Base-by-base conservation (phyloP, 2,888 invertebrate species). In the Sinelater perroti region DNA sequence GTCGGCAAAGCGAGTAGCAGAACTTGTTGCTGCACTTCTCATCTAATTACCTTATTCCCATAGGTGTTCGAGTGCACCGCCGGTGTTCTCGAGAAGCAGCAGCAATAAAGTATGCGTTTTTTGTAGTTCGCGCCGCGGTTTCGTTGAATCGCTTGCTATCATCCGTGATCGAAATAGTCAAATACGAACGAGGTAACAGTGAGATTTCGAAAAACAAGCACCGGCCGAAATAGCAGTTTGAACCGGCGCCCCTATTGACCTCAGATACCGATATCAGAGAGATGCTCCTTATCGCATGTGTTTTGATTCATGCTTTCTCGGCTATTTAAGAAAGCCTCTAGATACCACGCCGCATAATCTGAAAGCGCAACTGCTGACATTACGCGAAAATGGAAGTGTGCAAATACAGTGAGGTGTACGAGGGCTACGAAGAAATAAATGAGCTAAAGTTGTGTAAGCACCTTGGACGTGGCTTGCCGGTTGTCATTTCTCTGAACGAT, bases 401-500 rank as follows among this genome's bases (percentile, higher is more conserved):
- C 47, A 52, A 56, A 4, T 60, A 46, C 30, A 16, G 52, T n/a
- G 24, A 59, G 13, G 30, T 44, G 21, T 42, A 20, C 21, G 40
- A 46, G 33, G 35, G 26, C 13, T 28, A 40, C 13, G 51, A 49
- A 3, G 51, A 60, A 3, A 18, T 56, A 18, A 18, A 44, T 2
- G 57, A 61, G 45, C 21, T 61, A 26, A 61, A 57, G 28, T 46
- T 61, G 10, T 54, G 42, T 33, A 61, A 61, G 36, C 36, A 57
- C 13, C 24, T 61, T 7, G 54, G 54, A 10, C 46, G 44, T 33
- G 62, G 61, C 24, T 55, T 76, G 42, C 76, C 78, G 1, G 67
- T 69, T 11, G 66, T 84, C 18, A 74, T 76, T 6, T 81, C 75
- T 1, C 74, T 92, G 8, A 80, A 85, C 17, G 86, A 85, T 61